A percentile compares a stretch with the other conserved stretches of the same genome.
phyloP scores from a whole-genome alignment of 2,113 vertebrate species.

The Ctenomys sociabilis region DNA sequence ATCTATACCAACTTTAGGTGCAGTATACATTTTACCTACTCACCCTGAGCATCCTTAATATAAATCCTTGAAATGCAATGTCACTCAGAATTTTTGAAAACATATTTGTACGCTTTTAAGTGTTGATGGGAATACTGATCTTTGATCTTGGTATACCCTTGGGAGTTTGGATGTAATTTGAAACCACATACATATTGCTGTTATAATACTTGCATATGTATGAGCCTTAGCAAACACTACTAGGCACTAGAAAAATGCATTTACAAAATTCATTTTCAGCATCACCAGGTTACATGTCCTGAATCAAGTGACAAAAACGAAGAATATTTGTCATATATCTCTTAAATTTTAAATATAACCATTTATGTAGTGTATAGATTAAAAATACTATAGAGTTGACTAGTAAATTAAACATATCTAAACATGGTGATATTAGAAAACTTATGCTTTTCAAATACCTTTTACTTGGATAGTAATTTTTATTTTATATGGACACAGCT shows the following conservation, averaged over 20 bases:
- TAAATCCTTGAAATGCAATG: conserved; percentile 26
- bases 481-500: conserved; percentile 13
- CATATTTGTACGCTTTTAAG: conserved; percentile 21
- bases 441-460: background rate
- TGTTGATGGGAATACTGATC: background rate
- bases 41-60: background rate
- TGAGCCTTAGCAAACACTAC: background rate
- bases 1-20: background rate
- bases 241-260: background rate
- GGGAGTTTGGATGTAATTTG: background rate
- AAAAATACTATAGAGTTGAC: background rate
- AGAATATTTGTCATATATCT: background rate
- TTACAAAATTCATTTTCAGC: background rate
- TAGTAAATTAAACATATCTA: background rate
- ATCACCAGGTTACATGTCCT: background rate
- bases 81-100: background rate
- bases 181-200: background rate
- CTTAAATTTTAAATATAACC: background rate
- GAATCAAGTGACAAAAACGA: background rate
- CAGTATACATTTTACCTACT: background rate
- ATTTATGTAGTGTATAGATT: background rate
- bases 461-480: background rate
- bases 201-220: background rate
- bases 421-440: background rate
- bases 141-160: background rate